Percentiles rank a stretch among this genome's conserved stretches.
phyloP scores from a whole-genome alignment of 2,113 vertebrate species.

The Trinectes maculatus region DNA sequence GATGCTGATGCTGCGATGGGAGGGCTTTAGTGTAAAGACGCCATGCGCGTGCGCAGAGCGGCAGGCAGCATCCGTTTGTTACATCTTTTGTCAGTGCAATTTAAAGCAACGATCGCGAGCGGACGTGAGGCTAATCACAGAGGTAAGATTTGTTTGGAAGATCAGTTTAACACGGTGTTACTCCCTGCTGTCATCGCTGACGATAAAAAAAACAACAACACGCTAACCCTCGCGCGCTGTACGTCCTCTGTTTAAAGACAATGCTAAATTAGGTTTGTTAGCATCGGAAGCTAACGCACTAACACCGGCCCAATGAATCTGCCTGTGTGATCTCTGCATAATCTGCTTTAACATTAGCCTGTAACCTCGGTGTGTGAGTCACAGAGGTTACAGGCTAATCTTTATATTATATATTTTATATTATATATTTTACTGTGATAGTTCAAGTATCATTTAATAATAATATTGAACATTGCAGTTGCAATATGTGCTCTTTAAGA shows the following conservation, averaged over 20 bases:
- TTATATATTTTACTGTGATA: no score
- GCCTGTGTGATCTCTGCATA: no score
- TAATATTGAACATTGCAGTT: no score
- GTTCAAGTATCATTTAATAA: no score
- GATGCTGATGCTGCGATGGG: slow-evolving; percentile 67
- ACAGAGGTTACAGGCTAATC: no score
- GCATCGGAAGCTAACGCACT: slow-evolving; percentile 33
- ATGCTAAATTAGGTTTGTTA: slow-evolving; percentile 9
- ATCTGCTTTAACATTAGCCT: neutral
- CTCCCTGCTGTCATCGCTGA: neutral
- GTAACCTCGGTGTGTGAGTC: neutral
- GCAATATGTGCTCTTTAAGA: no score
- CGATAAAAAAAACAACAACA: no score
- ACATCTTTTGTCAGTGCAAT: slow-evolving; percentile 28
- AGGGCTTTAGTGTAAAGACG: neutral
- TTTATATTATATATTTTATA: no score
- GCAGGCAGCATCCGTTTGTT: slow-evolving; percentile 3
- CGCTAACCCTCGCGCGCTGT: neutral
- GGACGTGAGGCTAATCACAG: neutral
- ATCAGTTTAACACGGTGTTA: neutral
- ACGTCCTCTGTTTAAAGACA: neutral
- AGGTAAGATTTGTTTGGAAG: slow-evolving; percentile 18
- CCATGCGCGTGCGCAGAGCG: slow-evolving; percentile 56
- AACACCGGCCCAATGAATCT: neutral
- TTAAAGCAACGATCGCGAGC: neutral